Evolutionary conservation across 1,140 invertebrate species (phyloP).

Genomic region (Hyphantria cunea): DNA sequence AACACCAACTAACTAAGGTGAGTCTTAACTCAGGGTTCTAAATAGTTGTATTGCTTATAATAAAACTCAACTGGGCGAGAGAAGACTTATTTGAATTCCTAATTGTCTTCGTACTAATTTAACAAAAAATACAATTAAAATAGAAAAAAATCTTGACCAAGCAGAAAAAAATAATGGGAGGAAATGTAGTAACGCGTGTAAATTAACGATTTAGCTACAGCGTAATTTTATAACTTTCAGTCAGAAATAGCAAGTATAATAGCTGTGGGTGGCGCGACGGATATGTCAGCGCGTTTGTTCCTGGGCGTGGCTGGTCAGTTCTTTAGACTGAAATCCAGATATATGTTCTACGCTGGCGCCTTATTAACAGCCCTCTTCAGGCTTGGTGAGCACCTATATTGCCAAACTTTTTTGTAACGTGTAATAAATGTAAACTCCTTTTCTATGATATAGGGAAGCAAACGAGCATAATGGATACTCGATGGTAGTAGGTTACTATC

Average conservation of each 20-base stretch:
- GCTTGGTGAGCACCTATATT: constrained; percentile 73
- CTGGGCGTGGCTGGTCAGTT: constrained; percentile 66
- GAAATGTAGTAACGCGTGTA: too few relatives aligned
- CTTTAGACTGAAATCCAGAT: constrained; percentile 75
- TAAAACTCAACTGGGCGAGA: too few relatives aligned
- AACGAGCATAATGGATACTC: too few relatives aligned
- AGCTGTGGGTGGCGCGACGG: constrained; percentile 65
- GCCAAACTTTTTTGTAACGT: not conserved
- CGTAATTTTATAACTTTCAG: constrained; percentile 42
- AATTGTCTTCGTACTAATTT: too few relatives aligned
- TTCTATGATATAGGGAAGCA: not conserved
- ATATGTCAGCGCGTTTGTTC: constrained; percentile 64
- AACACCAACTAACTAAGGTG: constrained; percentile 78
- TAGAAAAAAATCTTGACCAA: too few relatives aligned
- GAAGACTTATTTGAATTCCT: too few relatives aligned
- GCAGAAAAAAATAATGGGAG: too few relatives aligned
- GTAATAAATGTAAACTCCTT: not conserved
- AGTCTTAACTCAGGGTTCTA: constrained; percentile 37
- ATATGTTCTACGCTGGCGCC: constrained; percentile 80
- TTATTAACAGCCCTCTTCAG: constrained; percentile 76
- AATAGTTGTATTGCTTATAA: not conserved
- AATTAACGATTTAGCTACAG: not conserved
- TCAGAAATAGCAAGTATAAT: constrained; percentile 71
- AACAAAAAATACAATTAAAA: too few relatives aligned
- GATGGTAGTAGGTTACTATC: too few relatives aligned